Conservation (phyloP, 2,113 vertebrate species). For the Chinchilla lanigera region DNA sequence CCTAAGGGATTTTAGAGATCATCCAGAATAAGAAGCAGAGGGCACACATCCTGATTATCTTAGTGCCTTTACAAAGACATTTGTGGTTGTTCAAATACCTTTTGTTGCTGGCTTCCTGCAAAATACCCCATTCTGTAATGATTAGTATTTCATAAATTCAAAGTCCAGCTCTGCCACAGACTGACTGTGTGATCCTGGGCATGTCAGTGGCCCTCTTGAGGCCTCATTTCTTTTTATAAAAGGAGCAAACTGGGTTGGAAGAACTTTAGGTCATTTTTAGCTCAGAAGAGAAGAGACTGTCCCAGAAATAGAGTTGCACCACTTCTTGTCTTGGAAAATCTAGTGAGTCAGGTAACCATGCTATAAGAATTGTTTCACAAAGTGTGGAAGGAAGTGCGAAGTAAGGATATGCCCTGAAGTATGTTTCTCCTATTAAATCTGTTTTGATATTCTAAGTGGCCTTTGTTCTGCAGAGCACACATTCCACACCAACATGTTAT, state of each 20-base stretch:
- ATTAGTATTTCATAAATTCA: not conserved
- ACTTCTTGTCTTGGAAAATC: not conserved
- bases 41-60: not conserved
- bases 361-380: not conserved
- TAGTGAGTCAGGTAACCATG: not conserved
- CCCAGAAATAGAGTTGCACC: constrained; percentile 28
- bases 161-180: not conserved
- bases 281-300: not conserved
- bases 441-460: constrained; percentile 70
- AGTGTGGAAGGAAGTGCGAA: not conserved
- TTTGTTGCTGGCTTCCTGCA: not conserved
- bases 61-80: not conserved
- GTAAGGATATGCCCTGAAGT: constrained; percentile 10
- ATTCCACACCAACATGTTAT: constrained; percentile 55
- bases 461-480: constrained; percentile 57
- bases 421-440: constrained; percentile 61
- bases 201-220: not conserved
- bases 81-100: not conserved
- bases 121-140: not conserved
- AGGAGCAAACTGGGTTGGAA: constrained; percentile 21
- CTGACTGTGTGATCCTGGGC: not conserved
- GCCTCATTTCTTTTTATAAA: constrained; percentile 7
- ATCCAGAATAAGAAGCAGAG: not conserved
- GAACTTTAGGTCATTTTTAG: constrained; percentile 9
- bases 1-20: not conserved